Conservation (phyloP, 2,888 invertebrate genomes). For the Tridacna gigas region DNA sequence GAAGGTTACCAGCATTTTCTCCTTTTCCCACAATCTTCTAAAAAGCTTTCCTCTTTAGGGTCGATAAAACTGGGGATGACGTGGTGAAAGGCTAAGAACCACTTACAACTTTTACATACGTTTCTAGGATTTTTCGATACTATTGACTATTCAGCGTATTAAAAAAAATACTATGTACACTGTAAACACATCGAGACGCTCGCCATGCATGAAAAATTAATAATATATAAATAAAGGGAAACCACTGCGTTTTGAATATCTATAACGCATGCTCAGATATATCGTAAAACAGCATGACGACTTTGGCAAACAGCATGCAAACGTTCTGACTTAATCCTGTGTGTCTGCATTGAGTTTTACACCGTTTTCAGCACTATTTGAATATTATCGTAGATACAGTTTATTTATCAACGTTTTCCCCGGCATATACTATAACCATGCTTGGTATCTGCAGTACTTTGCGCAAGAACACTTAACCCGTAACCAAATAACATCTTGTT, state of each 20-base stretch:
- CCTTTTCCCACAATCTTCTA: too few relatives aligned
- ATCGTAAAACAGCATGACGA: too few relatives aligned
- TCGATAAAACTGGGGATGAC: too few relatives aligned
- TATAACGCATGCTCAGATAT: too few relatives aligned
- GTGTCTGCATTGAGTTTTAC: not conserved
- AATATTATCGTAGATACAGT: not conserved
- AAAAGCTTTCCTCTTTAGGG: too few relatives aligned
- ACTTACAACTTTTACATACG: too few relatives aligned
- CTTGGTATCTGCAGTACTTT: not conserved
- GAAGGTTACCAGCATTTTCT: too few relatives aligned
- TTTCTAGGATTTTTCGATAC: too few relatives aligned
- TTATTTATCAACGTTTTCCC: not conserved
- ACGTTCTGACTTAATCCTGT: not conserved
- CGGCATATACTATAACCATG: not conserved
- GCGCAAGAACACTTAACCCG: not conserved
- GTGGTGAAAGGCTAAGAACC: too few relatives aligned
- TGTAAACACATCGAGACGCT: not conserved
- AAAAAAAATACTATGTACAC: too few relatives aligned
- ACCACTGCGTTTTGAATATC: conserved; percentile 15
- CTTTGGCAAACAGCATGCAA: not conserved
- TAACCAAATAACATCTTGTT: too few relatives aligned
- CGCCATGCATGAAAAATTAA: not conserved
- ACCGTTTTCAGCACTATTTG: not conserved
- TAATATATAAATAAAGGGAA: conserved; percentile 22
- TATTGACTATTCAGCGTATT: too few relatives aligned